A percentile compares a stretch with the other conserved stretches of the same genome.
These are phyloP conservation scores for Mystacornis crossleyi DNA, from an alignment of 2,113 vertebrate species.

Conservation along the genomic window DNA sequence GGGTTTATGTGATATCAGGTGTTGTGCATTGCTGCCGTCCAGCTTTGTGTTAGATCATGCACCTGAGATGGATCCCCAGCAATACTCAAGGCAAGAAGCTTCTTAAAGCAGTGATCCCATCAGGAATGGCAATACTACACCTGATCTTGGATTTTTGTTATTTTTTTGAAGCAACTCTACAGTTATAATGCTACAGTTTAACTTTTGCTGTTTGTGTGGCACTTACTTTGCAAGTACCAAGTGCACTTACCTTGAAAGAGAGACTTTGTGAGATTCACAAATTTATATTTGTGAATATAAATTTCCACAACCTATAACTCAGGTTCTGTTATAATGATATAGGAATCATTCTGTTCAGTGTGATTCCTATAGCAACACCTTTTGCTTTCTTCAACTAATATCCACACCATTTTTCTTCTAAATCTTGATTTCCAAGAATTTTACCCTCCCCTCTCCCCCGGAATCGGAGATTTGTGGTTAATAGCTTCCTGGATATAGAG, in stretches of 20 bases:
- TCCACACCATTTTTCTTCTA: background rate
- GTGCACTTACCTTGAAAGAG: background rate
- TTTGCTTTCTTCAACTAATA: background rate
- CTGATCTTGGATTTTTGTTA: background rate
- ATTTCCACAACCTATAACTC: background rate
- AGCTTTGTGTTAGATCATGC: background rate
- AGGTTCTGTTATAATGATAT: too few species aligned
- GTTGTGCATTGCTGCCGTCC: background rate
- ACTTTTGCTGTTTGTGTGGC: background rate
- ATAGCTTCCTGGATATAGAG: slow-evolving; percentile 5
- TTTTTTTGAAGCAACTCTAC: background rate
- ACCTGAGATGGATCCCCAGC: background rate
- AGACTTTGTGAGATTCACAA: background rate
- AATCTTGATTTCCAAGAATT: background rate
- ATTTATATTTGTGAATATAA: background rate
- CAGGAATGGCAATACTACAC: background rate
- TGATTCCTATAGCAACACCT: background rate
- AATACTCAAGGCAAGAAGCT: background rate
- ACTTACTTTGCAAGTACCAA: background rate
- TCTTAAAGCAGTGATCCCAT: background rate
- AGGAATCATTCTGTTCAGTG: background rate
- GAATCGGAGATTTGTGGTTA: slow-evolving; percentile 9
- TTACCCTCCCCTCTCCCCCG: background rate
- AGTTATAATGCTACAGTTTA: background rate
- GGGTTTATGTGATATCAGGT: background rate